Base-by-base conservation (phyloP, 2,888 invertebrate species). In the Coleophora flavipennella region DNA sequence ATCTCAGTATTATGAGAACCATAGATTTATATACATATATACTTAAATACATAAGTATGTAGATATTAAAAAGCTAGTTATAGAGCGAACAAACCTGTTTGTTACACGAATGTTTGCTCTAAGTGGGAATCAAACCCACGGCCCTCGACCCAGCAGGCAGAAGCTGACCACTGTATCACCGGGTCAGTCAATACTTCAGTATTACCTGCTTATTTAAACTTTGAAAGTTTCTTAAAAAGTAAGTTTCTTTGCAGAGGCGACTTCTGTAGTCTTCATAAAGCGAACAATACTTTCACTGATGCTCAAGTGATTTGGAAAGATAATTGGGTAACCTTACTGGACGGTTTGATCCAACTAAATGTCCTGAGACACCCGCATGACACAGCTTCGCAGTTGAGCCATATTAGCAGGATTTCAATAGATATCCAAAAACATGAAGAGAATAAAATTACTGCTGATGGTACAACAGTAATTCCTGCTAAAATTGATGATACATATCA, bases 241-340 rank as follows among this genome's bases (percentile, higher is more conserved):
- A 32, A 10, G 7, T 33, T 11, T 31, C 31, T 34, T 50, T 59
- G 13, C 44, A 77, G 77, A 2, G 61, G 53, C 4, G 59, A 59
- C 1, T 74, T 74, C 36, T 52, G 52, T 38, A 65, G 62, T 39
- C 64, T 78, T 14, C 34, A 53, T 8, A 48, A 47, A 6, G 45
- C 56, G 0, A 59, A 67, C 33, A 39, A 48, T 3, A 47, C 60
- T 1, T 42, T 72, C 7, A 66, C 61, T 1, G 50, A 59, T 28
- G 86, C 79, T 13, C 45, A 64, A 33, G 48, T 88, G 2, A 55
- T 67, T 31, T 94, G 93, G 93, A 80, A 85, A 13, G 87, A 88
- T 37, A 92, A 93, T 62, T 96, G 94, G 94, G 88, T 91, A 0
- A 88, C 92, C 2, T 90, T 94, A 51, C 81, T 96, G 53, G 95